Evolutionary conservation across 1,140 invertebrate species (phyloP).

Genomic region (Lutraria rhynchaena): DNA sequence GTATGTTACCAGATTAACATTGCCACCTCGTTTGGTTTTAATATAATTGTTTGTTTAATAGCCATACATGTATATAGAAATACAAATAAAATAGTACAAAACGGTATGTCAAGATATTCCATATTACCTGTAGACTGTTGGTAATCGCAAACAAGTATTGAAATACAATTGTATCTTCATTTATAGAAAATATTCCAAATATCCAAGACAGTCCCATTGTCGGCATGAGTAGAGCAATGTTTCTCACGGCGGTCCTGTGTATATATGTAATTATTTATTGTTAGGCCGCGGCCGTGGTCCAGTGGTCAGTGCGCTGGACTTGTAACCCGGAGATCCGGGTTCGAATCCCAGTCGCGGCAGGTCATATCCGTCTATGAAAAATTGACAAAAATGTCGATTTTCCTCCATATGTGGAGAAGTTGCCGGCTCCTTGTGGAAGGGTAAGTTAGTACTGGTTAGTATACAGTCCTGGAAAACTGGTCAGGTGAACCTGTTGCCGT

Average conservation of each 20-base stretch:
- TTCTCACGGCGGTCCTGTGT: conserved; percentile 65
- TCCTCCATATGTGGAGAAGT: too few relatives aligned
- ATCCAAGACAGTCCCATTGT: conserved; percentile 73
- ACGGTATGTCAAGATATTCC: background rate
- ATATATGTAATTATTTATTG: background rate
- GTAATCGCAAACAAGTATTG: conserved; percentile 75
- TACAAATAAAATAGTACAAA: background rate
- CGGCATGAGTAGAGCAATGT: conserved; percentile 67
- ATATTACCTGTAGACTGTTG: conserved; percentile 74
- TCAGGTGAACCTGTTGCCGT: too few relatives aligned
- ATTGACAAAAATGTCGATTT: too few relatives aligned
- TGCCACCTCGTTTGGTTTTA: too few relatives aligned
- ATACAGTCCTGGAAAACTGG: too few relatives aligned
- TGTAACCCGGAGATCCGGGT: too few relatives aligned
- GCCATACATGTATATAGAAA: background rate
- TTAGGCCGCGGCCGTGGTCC: too few relatives aligned
- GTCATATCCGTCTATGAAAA: too few relatives aligned
- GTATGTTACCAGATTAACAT: background rate
- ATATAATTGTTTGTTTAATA: background rate
- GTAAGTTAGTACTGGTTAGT: too few relatives aligned
- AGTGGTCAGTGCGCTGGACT: too few relatives aligned
- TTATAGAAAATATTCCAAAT: conserved; percentile 74
- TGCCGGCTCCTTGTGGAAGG: too few relatives aligned
- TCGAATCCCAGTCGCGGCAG: too few relatives aligned
- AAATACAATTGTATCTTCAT: conserved; percentile 69